A percentile compares a stretch with the other conserved stretches of the same genome.
Evolutionary conservation across 2,113 vertebrate genomes (phyloP).

Genomic region (Strix aluco): DNA sequence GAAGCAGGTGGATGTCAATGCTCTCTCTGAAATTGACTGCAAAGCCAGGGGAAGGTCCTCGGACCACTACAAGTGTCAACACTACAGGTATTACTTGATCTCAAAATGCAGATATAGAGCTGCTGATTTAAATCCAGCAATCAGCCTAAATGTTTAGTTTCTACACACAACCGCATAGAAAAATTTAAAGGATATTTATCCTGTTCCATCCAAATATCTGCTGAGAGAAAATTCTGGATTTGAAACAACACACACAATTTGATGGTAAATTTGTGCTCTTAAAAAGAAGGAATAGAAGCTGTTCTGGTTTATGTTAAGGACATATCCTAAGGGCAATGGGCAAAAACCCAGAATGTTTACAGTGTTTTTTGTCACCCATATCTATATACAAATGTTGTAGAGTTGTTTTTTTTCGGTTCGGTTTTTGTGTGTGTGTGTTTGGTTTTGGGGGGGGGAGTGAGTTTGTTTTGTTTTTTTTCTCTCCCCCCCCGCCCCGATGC

Average conservation of each 20-base stretch:
- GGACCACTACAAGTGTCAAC: not conserved
- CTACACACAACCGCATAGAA: not conserved
- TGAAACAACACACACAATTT: not conserved
- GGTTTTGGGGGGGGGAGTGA: not conserved
- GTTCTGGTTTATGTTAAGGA: not conserved
- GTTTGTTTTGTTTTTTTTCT: too few species aligned
- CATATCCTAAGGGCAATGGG: not conserved
- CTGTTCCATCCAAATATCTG: not conserved
- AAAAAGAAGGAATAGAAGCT: not conserved
- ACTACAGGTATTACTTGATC: not conserved
- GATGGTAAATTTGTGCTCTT: not conserved
- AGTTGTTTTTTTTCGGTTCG: not conserved
- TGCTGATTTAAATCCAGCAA: not conserved
- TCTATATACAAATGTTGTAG: not conserved
- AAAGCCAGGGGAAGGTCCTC: not conserved
- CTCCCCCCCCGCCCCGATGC: not conserved
- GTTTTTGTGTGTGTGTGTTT: not conserved
- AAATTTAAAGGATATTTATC: not conserved
- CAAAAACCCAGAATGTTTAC: not conserved
- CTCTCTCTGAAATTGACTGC: not conserved
- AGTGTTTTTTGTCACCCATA: not conserved
- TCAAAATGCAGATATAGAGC: not conserved
- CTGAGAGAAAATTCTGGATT: not conserved
- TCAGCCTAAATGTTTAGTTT: not conserved
- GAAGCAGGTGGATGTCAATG: not conserved